Conservation (phyloP, 2,113 vertebrate genomes). For the Dicerorhinus sumatrensis region DNA sequence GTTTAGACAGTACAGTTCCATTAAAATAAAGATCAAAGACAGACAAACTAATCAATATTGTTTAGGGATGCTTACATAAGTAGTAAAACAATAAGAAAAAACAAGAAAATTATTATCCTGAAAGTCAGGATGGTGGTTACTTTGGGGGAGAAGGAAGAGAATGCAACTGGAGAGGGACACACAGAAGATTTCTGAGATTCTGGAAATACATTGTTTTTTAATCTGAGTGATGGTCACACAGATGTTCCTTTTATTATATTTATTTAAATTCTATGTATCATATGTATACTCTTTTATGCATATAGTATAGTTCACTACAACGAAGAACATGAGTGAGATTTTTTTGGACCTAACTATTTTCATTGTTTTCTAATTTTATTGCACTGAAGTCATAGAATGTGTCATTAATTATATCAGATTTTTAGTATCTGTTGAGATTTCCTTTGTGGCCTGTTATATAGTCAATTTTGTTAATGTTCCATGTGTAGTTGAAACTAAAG, state of each 20-base stretch:
- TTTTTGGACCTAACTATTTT: neutral
- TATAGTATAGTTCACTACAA: neutral
- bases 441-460: constrained; percentile 40
- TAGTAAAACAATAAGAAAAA: neutral
- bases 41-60: neutral
- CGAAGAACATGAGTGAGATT: neutral
- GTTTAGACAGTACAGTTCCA: neutral
- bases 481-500: constrained; percentile 44
- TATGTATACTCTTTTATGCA: neutral
- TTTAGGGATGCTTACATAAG: neutral
- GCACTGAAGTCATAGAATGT: constrained; percentile 33
- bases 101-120: neutral
- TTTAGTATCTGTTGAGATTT: constrained; percentile 59
- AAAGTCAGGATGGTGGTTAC: neutral
- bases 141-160: neutral
- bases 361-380: constrained; percentile 49
- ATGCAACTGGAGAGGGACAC: neutral
- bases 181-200: neutral
- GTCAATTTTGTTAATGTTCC: constrained; percentile 49
- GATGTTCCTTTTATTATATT: neutral
- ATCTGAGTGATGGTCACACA: neutral
- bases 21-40: neutral
- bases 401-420: constrained; percentile 47
- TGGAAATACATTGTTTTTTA: neutral
- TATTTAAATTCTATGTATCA: neutral